Base-by-base conservation (phyloP, 2,888 invertebrate genomes). In the Drepana falcataria region DNA sequence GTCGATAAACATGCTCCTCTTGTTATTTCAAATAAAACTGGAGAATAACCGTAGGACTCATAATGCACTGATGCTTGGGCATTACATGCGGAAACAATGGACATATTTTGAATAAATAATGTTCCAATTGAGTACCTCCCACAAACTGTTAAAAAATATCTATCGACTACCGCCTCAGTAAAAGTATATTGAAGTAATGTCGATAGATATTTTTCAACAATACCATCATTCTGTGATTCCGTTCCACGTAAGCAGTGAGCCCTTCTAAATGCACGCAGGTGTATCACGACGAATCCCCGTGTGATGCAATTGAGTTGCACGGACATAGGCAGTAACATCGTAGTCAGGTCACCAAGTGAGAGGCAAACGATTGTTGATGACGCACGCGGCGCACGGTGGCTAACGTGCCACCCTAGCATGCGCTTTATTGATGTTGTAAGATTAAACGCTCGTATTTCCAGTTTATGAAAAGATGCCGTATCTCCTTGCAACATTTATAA, bases 211-310 rank as follows among this genome's bases (percentile, higher is more conserved):
- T 80, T 79, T 79, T 84, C 76, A 74, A 77, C 76, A 75, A 73
- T 60, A 65, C 60, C 68, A 64, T 61, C 59, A 64, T 59, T 64
- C 65, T 68, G 62, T 68, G 85, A 83, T 68, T 81, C 88, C 82
- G 79, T 83, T 86, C 86, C 87, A 84, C 79, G 73, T 75, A 90
- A 90, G 91, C 91, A 81, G 90, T 91, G 89, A 85, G 69, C 83
- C 86, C 82, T 73, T 79, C 70, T 79, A 76, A 72, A 85, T 86
- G 87, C 87, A 85, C 87, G 86, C 78, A 75, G 76, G 87, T 88
- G 87, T 78, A 64, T 71, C 72, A 78, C 77, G 73, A 65, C 68
- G 77, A 70, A 61, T 75, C 75, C 82, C 73, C 71, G 74, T 70
- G 85, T 79, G 83, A 81, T 77, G 75, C 85, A 85, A 73, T 70